Evolutionary conservation across 2,113 vertebrate species (phyloP).

Genomic region (Phaethornis superciliosus): DNA sequence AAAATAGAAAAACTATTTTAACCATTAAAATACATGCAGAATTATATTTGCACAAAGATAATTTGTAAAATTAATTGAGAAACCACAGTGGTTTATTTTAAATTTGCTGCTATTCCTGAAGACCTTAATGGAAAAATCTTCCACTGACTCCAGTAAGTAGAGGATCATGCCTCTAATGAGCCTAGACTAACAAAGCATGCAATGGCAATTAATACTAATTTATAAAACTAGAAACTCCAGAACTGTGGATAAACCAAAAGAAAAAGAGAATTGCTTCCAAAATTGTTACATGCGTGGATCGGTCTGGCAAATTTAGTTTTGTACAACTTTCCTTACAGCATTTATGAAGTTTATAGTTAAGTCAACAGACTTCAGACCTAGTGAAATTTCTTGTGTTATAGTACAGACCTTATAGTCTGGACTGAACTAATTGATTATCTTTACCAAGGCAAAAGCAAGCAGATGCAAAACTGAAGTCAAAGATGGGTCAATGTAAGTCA

Average conservation of each 20-base stretch:
- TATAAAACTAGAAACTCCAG: background rate
- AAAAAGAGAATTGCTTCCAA: background rate
- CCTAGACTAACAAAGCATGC: background rate
- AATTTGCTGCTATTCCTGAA: background rate
- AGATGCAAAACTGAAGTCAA: conserved; percentile 2
- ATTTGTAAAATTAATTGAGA: background rate
- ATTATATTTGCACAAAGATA: background rate
- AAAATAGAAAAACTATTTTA: background rate
- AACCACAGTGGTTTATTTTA: background rate
- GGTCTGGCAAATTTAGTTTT: background rate
- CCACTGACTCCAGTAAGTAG: background rate
- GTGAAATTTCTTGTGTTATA: background rate
- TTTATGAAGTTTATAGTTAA: background rate
- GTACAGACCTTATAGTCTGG: background rate
- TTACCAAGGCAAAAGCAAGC: conserved; percentile 31
- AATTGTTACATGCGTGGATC: background rate
- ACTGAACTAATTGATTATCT: conserved; percentile 56
- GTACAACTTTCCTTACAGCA: background rate
- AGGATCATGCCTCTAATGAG: background rate
- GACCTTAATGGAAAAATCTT: background rate
- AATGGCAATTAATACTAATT: background rate
- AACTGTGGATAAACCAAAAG: background rate
- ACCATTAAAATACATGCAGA: background rate
- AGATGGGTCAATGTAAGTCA: conserved; percentile 38
- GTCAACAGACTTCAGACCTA: background rate